Evolutionary conservation across 2,113 vertebrate genomes (phyloP).

Genomic region (Coryphaenoides rupestris): DNA sequence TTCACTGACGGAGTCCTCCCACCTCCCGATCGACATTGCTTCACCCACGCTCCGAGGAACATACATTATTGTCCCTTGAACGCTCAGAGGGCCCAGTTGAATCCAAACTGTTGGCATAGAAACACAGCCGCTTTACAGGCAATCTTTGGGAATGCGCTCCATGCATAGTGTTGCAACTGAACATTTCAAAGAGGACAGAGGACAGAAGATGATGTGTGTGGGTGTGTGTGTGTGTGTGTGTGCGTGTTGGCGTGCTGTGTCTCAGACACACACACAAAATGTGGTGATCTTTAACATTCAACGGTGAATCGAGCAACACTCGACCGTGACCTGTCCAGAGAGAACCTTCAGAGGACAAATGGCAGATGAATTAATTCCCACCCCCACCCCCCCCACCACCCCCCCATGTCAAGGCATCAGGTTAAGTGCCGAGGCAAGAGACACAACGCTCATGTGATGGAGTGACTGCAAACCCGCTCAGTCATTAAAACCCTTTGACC

Average conservation of each 20-base stretch:
- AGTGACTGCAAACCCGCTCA: constrained; percentile 38
- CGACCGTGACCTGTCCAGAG: constrained; percentile 48
- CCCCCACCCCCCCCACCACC: neutral
- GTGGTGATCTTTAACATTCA: constrained; percentile 25
- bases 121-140: constrained; percentile 42
- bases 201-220: constrained; percentile 30
- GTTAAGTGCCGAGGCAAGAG: constrained; percentile 72
- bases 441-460: constrained; percentile 45
- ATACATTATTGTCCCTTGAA: constrained; percentile 10
- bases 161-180: constrained; percentile 77
- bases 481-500: constrained; percentile 5
- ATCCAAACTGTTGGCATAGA: constrained; percentile 1
- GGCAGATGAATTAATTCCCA: no score
- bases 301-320: constrained; percentile 45
- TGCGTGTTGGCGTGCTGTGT: no score
- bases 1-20: no score
- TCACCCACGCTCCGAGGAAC: constrained; percentile 22
- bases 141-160: constrained; percentile 74
- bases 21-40: no score
- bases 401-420: constrained; percentile 39
- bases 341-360: constrained; percentile 8
- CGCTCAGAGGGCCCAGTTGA: constrained; percentile 1
- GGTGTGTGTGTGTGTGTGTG: no score
- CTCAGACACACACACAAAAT: constrained; percentile 41
- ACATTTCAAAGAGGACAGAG: constrained; percentile 44